These are phyloP conservation scores for Brachyptera putata DNA, from an alignment of 2,888 invertebrate species.

Conservation along the genomic window DNA sequence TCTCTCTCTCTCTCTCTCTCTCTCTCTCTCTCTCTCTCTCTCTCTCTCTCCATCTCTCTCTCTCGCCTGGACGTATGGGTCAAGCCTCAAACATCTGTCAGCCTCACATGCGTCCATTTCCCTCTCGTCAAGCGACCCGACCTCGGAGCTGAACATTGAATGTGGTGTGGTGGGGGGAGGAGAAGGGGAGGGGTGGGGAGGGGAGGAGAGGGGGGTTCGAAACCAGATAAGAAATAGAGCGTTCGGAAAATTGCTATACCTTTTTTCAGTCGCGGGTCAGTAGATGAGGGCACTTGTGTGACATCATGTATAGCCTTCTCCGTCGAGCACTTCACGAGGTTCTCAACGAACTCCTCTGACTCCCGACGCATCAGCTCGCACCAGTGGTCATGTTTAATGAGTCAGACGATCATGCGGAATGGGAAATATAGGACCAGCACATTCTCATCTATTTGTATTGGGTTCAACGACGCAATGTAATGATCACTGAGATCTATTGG, in stretches of 20 bases:
- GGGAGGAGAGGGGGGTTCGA: conserved; percentile 1
- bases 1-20: not conserved
- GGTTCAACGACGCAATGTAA: no score
- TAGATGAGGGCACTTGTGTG: not conserved
- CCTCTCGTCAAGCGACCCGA: conserved; percentile 3
- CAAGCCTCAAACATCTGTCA: conserved; percentile 26
- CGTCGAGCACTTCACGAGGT: not conserved
- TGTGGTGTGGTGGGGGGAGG: not conserved
- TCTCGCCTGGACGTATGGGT: not conserved
- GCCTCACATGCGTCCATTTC: conserved; percentile 30
- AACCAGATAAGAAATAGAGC: conserved; percentile 20
- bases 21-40: not conserved
- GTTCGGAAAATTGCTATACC: conserved; percentile 16
- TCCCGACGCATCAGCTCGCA: no score
- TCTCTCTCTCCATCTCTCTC: not conserved
- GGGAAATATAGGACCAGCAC: no score
- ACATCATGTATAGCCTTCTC: not conserved
- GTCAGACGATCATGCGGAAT: no score
- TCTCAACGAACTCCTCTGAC: not conserved
- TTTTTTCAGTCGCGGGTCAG: not conserved
- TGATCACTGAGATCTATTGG: no score
- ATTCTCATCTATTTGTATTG: no score
- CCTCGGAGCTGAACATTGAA: conserved; percentile 5
- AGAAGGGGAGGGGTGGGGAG: not conserved
- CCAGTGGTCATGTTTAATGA: no score